Evolutionary conservation across 1,140 invertebrate species (phyloP).

Genomic region (Ceratosolen solmsi): DNA sequence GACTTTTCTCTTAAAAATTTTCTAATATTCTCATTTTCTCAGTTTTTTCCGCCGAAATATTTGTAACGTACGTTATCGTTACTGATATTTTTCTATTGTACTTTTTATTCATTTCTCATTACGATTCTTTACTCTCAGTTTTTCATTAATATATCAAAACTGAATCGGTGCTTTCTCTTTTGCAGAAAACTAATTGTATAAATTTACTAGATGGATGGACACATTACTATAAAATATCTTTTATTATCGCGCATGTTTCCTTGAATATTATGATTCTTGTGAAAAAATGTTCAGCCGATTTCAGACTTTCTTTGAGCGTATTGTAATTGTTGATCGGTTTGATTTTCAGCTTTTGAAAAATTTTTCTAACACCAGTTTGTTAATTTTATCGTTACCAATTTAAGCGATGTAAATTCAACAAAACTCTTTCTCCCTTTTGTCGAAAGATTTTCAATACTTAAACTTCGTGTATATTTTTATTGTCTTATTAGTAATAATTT

Average conservation of each 20-base stretch:
- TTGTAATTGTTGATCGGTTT: no score
- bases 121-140: not conserved
- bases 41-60: not conserved
- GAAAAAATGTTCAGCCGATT: conserved; percentile 2
- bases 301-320: not conserved
- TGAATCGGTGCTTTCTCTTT: conserved; percentile 39
- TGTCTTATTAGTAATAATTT: no score
- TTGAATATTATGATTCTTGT: not conserved
- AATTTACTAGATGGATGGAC: conserved; percentile 35
- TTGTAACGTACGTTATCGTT: not conserved
- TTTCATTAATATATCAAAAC: conserved; percentile 23
- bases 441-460: no score
- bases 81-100: not conserved
- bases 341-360: no score
- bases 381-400: no score
- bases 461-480: no score
- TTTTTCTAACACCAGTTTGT: no score
- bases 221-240: conserved; percentile 27
- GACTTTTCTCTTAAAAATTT: not conserved
- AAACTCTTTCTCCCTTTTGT: no score
- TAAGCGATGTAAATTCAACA: no score
- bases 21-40: not conserved
- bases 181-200: conserved; percentile 49
- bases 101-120: not conserved
- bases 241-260: not conserved